Base-by-base conservation (phyloP, 2,888 invertebrate species). In the Timandra comae region DNA sequence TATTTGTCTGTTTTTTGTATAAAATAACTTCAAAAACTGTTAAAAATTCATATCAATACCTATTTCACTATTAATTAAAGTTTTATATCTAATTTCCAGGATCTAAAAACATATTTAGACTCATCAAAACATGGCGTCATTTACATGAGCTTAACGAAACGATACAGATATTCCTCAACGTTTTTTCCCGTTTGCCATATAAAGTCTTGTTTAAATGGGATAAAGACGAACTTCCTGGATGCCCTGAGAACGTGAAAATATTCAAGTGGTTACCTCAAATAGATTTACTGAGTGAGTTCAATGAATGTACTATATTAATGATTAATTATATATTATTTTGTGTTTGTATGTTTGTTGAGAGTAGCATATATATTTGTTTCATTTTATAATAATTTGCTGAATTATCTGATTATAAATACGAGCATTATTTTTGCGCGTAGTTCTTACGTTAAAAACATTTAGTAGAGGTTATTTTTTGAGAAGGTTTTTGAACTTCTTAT, bases 171-270 rank as follows among this genome's bases (percentile, higher is more conserved):
- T 46, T 84, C 2, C 24, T 66, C 1, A 48, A 56, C 11, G 72
- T 66, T 1, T 69, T 84, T 27, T 62, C 68, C 0, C 46, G 58
- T 21, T 34, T 84, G 16, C 66, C 71, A 1, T 77, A 76, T 33
- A 57, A 69, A 21, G 63, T 84, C n/a, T 33, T 84, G 2, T 73
- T 70, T 72, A 81, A 78, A 43, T 77, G 70, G 69, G 70, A 72
- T 13, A 43, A 44, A 8, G 49, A 52, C 16, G 41, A 43, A 4
- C 21, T 76, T 16, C 51, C 56, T 0, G 57, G 53, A 16, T 46
- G 39, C n/a, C 39, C 62, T 0, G 23, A 43, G 1, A 75, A 76
- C 20, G 62, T 74, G 2, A 58, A 46, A 32, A 59, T 69, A 20
- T 49, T 51, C 0, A 61, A 63, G 29, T 71, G 66, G 80, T 37